Conservation (phyloP, 1,140 invertebrate genomes). For the Cotesia glomerata region DNA sequence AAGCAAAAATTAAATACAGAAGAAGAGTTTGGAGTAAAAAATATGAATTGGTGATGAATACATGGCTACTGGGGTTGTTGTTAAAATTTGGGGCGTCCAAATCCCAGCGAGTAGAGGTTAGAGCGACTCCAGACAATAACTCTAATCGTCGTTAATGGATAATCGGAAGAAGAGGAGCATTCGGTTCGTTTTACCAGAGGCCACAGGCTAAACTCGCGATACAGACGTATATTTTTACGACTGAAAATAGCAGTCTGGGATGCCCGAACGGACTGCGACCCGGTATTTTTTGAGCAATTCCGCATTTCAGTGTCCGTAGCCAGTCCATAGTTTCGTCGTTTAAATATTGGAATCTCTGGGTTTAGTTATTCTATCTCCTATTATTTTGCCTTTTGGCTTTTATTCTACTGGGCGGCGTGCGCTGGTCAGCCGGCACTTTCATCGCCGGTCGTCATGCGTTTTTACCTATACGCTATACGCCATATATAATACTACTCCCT, state of each 20-base stretch:
- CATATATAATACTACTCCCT: too few relatives aligned
- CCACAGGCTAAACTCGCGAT: constrained; percentile 35
- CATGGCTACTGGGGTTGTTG: too few relatives aligned
- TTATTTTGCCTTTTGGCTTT: constrained; percentile 10
- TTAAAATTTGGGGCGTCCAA: too few relatives aligned
- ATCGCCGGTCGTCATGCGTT: too few relatives aligned
- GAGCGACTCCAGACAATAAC: constrained; percentile 5
- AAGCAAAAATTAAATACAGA: too few relatives aligned
- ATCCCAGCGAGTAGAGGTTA: too few relatives aligned
- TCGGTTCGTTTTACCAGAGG: constrained; percentile 8
- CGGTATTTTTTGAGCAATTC: constrained; percentile 33
- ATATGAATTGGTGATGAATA: too few relatives aligned
- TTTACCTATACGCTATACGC: too few relatives aligned
- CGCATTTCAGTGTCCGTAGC: constrained; percentile 24
- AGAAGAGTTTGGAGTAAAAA: too few relatives aligned
- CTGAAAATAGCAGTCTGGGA: constrained; percentile 50
- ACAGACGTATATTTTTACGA: constrained; percentile 60
- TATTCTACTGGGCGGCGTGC: too few relatives aligned
- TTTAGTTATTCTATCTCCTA: constrained; percentile 1
- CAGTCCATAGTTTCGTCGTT: constrained; percentile 39
- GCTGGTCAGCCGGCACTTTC: too few relatives aligned
- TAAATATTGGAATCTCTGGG: constrained; percentile 43
- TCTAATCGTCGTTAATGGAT: constrained; percentile 41
- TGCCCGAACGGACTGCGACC: constrained; percentile 8
- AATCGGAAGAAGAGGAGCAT: constrained; percentile 28